Evolutionary conservation across 1,140 invertebrate species (phyloP), one percentile per base, ranked within the genome.

Genomic region (Aphaenogaster floridana): DNA sequence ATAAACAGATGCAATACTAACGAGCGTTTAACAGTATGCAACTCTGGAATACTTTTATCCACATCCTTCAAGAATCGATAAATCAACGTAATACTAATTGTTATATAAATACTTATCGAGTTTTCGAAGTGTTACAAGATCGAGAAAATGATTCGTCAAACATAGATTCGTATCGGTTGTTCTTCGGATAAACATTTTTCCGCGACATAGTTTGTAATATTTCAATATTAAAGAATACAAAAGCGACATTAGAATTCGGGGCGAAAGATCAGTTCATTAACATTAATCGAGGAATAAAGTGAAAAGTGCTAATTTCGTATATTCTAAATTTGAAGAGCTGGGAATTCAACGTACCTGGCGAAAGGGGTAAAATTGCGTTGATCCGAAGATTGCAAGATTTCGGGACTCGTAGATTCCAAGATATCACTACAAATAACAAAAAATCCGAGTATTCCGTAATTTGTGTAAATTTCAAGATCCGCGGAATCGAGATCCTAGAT

Each of bases 21-120:
- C 28, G 34, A 64, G 68, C 36, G 81, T 91, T 90, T 48, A 74
- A 84, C 69, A 54, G 57, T 88, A 87, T 42, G 48, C 63, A 45
- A 57, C 79, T 87, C 78, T 69, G 66, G 72, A 90, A 71, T 87
- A 83, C 28, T 90, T 90, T 86, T 5, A 45, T 45, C 42, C 79
- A 90, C 88, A 88, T 90, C 90, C 88, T 89, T 90, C 79, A 74
- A 90, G 69, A 61, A 88, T 91, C 88, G 89, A 90, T 91, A 90
- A 89, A 91, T 91, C 90, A 88, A 80, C 89, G 90, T 92, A 90
- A 92, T 91, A 92, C 81, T 91, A 76, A 91, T 92, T 91, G 90
- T 93, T 92, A 91, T 86, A 90, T 87, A 87, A 90, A 81, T 63
- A 71, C 54, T 92, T 90, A 86, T 86, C 85, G 86, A 85, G 83